These are phyloP conservation scores for Pantherophis alleghaniensis DNA, from an alignment of 2,797 vertebrate genomes.

Conservation along the genomic window DNA sequence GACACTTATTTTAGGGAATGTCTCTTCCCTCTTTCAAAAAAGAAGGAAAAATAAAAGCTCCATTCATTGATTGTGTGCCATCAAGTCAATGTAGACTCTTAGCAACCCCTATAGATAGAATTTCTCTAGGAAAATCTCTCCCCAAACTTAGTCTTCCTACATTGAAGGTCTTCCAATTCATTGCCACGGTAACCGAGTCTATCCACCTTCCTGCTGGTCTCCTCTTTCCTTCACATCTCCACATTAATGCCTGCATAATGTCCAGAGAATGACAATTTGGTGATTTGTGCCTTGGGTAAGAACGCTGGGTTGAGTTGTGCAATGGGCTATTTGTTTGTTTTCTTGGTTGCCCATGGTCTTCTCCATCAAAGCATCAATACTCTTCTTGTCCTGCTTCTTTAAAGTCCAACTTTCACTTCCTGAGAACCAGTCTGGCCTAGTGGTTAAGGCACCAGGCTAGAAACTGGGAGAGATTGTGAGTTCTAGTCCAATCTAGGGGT, in stretches of 20 bases:
- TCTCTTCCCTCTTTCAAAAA: neutral
- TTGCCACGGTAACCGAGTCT: neutral
- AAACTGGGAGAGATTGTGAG: too few species aligned
- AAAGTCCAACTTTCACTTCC: neutral
- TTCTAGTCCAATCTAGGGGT: too few species aligned
- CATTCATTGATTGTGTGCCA: neutral
- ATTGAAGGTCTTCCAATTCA: neutral
- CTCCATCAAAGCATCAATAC: neutral
- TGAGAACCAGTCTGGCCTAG: too few species aligned
- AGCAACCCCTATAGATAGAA: neutral
- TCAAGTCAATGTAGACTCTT: neutral
- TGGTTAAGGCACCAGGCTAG: too few species aligned
- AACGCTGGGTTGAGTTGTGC: neutral
- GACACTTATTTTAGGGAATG: neutral
- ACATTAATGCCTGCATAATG: neutral
- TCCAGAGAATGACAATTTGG: neutral
- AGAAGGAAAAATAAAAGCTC: neutral
- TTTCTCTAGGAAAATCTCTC: neutral
- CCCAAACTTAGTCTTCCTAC: neutral
- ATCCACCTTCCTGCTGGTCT: neutral
- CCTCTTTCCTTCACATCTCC: neutral
- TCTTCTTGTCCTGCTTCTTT: neutral
- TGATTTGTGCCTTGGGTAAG: neutral
- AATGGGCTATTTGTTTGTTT: neutral
- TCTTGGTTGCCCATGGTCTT: neutral